Base-by-base conservation (phyloP, 2,888 invertebrate genomes). In the Eucriotettix oculatus region DNA sequence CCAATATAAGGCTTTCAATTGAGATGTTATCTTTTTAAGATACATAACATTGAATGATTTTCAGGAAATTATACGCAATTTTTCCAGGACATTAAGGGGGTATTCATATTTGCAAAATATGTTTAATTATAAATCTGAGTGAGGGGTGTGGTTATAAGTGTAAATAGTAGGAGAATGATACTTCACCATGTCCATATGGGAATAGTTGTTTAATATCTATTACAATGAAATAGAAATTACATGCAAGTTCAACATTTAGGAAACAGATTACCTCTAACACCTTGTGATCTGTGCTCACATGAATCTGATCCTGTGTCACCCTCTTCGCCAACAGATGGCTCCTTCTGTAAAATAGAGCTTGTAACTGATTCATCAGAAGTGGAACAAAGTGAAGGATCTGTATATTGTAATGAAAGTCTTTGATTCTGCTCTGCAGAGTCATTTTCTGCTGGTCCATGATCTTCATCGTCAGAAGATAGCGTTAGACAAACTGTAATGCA, bases 391-490 rank as follows among this genome's bases (percentile, higher is more conserved):
- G 54, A 43, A 41, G 12, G 52, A 41, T 60, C 59, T 10, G 17
- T 29, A 29, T 29, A 29, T 29, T 7, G 29, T 29, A 29, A 29
- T 29, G 7, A 7, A 29, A 29, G 7, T 29, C 29, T 29, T 29
- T 29, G 29, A 29, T 29, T 29, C 29, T 29, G 29, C 29, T 29
- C 29, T 29, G 29, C 2, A 29, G 29, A 29, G 29, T 29, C 29
- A 29, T 29, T 29, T 29, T 29, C 29, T 29, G 29, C 29, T 29
- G 7, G 62, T 42, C 65, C 66, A 12, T 69, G 69, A 10, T 71
- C 83, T 65, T 85, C 85, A 65, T 86, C 86, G 68, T 86, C 86
- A 58, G 85, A 75, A 1, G 75, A 76, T 66, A 75, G 71, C 12
- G 74, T 75, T 58, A 75, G 67, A 63, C 73, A 73, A 64, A 73